Evolutionary conservation across 2,113 vertebrate genomes (phyloP).

Genomic region (Bujurquina vittata): DNA sequence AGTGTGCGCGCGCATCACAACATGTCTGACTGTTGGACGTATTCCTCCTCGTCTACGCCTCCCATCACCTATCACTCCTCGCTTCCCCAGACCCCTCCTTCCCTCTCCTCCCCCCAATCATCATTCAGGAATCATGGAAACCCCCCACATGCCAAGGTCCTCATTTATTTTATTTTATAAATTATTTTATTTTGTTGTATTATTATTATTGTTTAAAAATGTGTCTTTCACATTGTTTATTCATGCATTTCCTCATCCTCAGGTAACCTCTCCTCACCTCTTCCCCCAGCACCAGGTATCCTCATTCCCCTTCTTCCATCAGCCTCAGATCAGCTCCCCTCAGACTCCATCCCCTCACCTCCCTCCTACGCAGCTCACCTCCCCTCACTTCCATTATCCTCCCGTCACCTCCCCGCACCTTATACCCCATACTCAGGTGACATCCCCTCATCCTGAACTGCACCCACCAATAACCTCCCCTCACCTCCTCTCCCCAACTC

Average conservation of each 20-base stretch:
- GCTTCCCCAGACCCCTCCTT: conserved; percentile 2
- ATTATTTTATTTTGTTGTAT: background rate
- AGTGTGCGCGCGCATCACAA: conserved; percentile 7
- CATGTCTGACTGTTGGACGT: conserved; percentile 49
- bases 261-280: conserved; percentile 1
- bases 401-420: background rate
- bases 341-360: conserved; percentile 4
- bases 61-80: conserved; percentile 17
- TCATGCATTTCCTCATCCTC: background rate
- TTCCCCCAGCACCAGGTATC: background rate
- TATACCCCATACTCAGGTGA: background rate
- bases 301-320: background rate
- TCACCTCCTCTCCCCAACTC: conserved; percentile 1
- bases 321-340: background rate
- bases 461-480: background rate
- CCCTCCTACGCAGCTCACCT: background rate
- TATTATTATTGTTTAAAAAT: background rate
- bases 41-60: background rate
- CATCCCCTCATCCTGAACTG: background rate
- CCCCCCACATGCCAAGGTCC: background rate
- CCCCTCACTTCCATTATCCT: background rate
- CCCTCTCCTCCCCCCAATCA: background rate
- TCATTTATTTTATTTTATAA: background rate
- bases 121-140: conserved; percentile 17
- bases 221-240: background rate